Evolutionary conservation across 2,113 vertebrate genomes (phyloP).

Genomic region (Oncorhynchus masou): DNA sequence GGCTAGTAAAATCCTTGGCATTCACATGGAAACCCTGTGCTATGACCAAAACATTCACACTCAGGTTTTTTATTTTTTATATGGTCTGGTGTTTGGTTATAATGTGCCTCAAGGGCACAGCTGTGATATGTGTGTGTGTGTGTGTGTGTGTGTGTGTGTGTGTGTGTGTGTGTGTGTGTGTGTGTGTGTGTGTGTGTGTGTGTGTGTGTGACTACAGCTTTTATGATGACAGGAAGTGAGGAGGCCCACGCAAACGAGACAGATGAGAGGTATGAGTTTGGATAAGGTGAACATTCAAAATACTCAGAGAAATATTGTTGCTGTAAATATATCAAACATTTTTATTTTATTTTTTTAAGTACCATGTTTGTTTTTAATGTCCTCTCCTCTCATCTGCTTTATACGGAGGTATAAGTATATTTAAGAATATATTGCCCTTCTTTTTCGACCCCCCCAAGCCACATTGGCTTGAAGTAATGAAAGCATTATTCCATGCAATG

Average conservation of each 20-base stretch:
- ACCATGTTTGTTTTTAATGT: background rate
- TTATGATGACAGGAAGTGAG: background rate
- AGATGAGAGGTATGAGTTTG: background rate
- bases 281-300: too few species aligned
- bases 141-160: too few species aligned
- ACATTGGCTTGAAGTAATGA: background rate
- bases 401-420: background rate
- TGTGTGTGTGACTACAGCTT: background rate
- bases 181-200: background rate
- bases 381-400: background rate
- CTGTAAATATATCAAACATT: too few species aligned
- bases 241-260: background rate
- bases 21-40: conserved; percentile 1
- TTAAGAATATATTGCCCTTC: too few species aligned
- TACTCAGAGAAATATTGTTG: too few species aligned
- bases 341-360: too few species aligned
- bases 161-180: too few species aligned
- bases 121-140: background rate
- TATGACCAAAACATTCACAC: background rate
- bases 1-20: background rate
- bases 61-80: background rate
- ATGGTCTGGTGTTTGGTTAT: background rate
- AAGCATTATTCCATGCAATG: background rate
- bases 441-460: background rate
- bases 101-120: background rate